Percentiles rank a stretch among this genome's conserved stretches.
Conservation (phyloP, 2,113 vertebrate genomes). For the Euleptes europaea region DNA sequence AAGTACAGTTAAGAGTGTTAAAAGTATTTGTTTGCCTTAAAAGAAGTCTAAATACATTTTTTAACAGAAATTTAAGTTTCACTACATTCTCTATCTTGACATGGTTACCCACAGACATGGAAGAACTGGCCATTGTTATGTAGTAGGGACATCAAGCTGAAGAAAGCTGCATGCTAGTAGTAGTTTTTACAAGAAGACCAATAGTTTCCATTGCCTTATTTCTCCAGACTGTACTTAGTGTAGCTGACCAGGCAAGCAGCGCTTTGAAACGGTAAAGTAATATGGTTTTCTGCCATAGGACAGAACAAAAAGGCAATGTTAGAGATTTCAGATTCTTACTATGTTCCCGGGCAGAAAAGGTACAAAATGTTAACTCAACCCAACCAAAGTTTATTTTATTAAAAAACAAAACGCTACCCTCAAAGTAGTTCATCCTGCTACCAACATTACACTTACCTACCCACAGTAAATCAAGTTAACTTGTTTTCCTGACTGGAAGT, state of each 20-base stretch:
- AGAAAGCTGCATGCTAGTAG: fast-evolving
- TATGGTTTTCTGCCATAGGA: not conserved
- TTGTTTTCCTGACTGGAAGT: not conserved
- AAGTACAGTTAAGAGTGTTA: not conserved
- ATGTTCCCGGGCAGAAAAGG: not conserved
- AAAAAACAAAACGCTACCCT: not conserved
- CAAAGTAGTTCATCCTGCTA: not conserved
- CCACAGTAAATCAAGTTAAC: not conserved
- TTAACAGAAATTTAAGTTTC: not conserved
- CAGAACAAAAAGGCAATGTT: not conserved
- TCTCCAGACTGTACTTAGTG: fast-evolving
- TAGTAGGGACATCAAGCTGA: fast-evolving
- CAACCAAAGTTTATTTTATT: not conserved
- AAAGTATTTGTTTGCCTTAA: not conserved
- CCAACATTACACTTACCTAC: not conserved
- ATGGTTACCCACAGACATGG: fast-evolving
- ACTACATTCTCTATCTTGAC: fast-evolving
- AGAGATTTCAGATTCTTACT: not conserved
- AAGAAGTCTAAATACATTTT: not conserved
- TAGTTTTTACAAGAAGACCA: not conserved
- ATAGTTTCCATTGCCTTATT: not conserved
- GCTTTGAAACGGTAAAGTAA: not conserved
- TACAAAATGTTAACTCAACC: not conserved
- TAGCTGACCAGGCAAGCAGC: not conserved
- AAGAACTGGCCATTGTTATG: not conserved